Base-by-base conservation (phyloP, 2,888 invertebrate species). In the Epinotia brunnichana region DNA sequence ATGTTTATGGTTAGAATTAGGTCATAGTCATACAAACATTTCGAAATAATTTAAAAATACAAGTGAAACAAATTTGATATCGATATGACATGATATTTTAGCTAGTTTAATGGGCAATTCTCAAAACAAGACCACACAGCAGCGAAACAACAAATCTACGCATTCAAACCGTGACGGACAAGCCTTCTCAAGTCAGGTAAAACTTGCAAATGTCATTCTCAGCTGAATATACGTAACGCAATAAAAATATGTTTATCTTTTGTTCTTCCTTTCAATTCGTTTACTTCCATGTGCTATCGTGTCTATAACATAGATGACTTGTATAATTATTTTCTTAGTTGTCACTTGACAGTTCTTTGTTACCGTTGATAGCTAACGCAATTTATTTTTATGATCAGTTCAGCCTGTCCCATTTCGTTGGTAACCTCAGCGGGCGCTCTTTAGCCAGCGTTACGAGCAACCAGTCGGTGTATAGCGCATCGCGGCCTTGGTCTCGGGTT, bases 401-500 rank as follows among this genome's bases (percentile, higher is more conserved):
- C 82, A 94, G 94, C 82, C 87, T 94, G 82, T 91, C 94, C 80
- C 94, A 94, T 89, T 94, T 94, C 86, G 92, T 94, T 83, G 94
- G 92, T 83, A 94, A 94, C 88, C 89, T 94, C 81, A 95, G 94
- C 88, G 94, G 94, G 81, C 93, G 94, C 82, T 95, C 95, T 78
- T 94, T 94, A 88, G 86, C 90, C 76, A 95, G 95, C 84, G 88
- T 93, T 76, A 91, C 91, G 77, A 95, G 95, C 84, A 94, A 93
- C 85, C 94, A 94, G 87, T 95, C 95, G 41, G 94, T 92, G 74
- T 94, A 92, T 85, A 95, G 95, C 86, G 92, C 94, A 84, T 94
- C 94, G 79, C 94, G 95, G 83, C 95, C 95, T 84, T 95, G 95
- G 95, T 95, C 95, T 82, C 94, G 95, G 81, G 90, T 94, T 81